Base-by-base conservation (phyloP, 2,888 invertebrate genomes). In the Dryococelus australis region DNA sequence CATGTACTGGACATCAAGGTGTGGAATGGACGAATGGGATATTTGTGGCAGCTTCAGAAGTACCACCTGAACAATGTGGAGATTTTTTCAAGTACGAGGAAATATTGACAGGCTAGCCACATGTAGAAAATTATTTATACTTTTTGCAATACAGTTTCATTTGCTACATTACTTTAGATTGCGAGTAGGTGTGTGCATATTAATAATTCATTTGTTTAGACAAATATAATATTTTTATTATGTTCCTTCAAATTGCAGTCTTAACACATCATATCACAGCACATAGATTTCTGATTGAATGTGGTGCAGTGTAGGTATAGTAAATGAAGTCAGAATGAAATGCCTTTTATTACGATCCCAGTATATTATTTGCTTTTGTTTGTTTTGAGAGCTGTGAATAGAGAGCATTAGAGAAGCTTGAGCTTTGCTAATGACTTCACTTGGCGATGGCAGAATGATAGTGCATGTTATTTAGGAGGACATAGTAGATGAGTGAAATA, bases 381-480 rank as follows among this genome's bases (percentile, higher is more conserved):
- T 65, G 20, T 8, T 24, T 65, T 65, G 20, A n/a, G 16, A n/a
- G 65, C 65, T 65, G 8, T 65, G 8, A 65, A 65, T 65, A 65
- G 65, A 65, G 1, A 65, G n/a, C 65, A 8, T 24, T 65, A 65
- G 65, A 13, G n/a, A 65, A 24, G 65, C 51, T 65, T 65, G 24
- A 24, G 65, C 65, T 65, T 65, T 65, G 65, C 65, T 65, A 24
- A 65, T 65, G 65, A 65, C 65, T 65, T 65, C n/a, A 65, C 65
- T n/a, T 65, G 24, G 24, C n/a, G 10, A 24, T n/a, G 16, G 65
- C 65, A 16, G 8, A 65, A 20, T 24, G 20, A 65, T 65, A 65
- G 65, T n/a, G 65, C 65, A 65, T 65, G 65, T 24, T 65, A 20
- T 65, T 65, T 65, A 16, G 65, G 65, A 16, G 65, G 65, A 65